phyloP scores from a whole-genome alignment of 2,888 invertebrate genomes.

The Dicyrtomina minuta region DNA sequence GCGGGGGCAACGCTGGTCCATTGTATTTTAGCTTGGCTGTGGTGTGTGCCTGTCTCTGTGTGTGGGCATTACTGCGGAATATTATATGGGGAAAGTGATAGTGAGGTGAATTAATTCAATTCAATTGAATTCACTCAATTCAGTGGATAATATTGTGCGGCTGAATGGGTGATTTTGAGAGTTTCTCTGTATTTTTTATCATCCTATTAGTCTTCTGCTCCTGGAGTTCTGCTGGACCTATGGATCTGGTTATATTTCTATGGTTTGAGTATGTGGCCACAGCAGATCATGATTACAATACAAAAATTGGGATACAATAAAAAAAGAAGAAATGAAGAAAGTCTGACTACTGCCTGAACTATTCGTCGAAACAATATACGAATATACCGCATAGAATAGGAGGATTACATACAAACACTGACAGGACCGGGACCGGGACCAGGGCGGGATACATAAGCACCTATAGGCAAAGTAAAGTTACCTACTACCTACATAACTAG shows the following conservation, averaged over 20 bases:
- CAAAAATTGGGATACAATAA: neutral
- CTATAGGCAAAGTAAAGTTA: no score
- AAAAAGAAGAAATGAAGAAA: neutral
- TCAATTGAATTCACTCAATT: conserved; percentile 6
- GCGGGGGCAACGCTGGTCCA: no score
- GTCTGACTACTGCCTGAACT: no score
- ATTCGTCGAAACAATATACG: no score
- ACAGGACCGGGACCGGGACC: no score
- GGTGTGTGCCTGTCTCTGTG: neutral
- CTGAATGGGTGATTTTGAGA: conserved; percentile 38
- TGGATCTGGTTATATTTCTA: no score
- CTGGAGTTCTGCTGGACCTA: neutral
- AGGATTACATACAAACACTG: no score
- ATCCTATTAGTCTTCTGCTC: conserved; percentile 25
- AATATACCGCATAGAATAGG: no score
- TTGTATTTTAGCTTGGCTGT: neutral
- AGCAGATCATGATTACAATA: neutral
- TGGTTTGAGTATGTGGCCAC: neutral
- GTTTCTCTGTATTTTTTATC: conserved; percentile 36
- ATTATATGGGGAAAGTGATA: neutral
- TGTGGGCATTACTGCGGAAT: conserved; percentile 6
- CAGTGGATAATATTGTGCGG: conserved; percentile 22
- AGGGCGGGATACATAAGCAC: no score
- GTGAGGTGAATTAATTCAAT: conserved; percentile 20
- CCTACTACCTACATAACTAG: no score